A percentile compares a stretch with the other conserved stretches of the same genome.
These are phyloP conservation scores for Amphipyra berbera DNA, from an alignment of 2,888 invertebrate species.

Conservation along the genomic window DNA sequence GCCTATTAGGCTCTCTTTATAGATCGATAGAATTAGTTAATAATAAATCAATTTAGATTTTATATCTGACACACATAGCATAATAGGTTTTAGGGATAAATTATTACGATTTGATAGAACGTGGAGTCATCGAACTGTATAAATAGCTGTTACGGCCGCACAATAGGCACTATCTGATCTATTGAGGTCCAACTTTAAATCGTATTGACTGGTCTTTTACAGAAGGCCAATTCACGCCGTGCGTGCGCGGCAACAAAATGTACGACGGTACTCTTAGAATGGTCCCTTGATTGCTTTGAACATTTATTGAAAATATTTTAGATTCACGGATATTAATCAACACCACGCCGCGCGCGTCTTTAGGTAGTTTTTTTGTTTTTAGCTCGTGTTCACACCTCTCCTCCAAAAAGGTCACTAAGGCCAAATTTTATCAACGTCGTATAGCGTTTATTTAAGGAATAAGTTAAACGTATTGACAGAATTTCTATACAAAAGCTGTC, in stretches of 20 bases:
- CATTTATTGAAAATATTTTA: conserved; percentile 37
- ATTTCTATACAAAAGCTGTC: too few species aligned
- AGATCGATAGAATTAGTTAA: conserved; percentile 41
- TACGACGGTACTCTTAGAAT: conserved; percentile 56
- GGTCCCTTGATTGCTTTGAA: conserved; percentile 57
- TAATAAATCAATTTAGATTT: conserved; percentile 56
- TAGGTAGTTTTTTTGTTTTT: too few species aligned
- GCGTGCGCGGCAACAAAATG: conserved; percentile 57
- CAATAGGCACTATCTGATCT: conserved; percentile 77
- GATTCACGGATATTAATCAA: conserved; percentile 39
- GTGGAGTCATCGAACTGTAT: conserved; percentile 76
- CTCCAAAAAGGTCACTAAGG: too few species aligned
- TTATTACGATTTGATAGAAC: conserved; percentile 65
- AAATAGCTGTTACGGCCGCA: conserved; percentile 74
- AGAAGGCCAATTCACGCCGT: conserved; percentile 73
- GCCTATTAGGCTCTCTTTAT: conserved; percentile 31
- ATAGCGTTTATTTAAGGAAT: too few species aligned
- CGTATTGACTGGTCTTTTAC: conserved; percentile 66
- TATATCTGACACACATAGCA: conserved; percentile 43
- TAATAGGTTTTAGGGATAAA: conserved; percentile 60
- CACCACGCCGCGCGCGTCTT: too few species aligned
- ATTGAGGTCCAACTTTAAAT: conserved; percentile 71
- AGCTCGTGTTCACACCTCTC: too few species aligned
- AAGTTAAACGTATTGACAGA: too few species aligned
- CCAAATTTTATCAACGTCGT: too few species aligned